Evolutionary conservation across 2,888 invertebrate species (phyloP).

Genomic region (Nasonia oneida): DNA sequence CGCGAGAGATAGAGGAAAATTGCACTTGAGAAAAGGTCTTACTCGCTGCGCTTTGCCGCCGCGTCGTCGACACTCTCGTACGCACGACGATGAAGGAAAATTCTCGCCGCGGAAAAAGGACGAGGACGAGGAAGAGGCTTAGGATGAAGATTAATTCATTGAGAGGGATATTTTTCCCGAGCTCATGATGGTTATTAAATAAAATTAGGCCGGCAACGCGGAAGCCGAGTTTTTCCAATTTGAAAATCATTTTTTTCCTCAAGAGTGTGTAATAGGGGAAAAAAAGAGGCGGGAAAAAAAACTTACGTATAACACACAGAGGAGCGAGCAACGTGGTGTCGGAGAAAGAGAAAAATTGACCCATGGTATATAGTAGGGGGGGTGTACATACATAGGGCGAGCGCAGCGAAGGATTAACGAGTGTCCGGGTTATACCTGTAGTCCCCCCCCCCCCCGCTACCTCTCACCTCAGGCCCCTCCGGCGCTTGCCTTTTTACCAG

Average conservation of each 20-base stretch:
- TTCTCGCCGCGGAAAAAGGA: conserved; percentile 43
- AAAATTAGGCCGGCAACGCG: not conserved
- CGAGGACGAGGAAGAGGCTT: not conserved
- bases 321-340: not conserved
- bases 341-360: conserved; percentile 53
- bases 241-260: not conserved
- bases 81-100: conserved; percentile 40
- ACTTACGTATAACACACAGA: not conserved
- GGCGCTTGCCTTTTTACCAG: conserved; percentile 51
- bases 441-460: not conserved
- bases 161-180: conserved; percentile 40
- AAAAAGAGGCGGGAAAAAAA: not conserved
- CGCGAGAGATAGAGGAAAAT: conserved; percentile 52
- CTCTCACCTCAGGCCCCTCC: conserved; percentile 5
- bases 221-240: not conserved
- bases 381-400: conserved; percentile 50
- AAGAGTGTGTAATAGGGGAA: no score
- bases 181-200: not conserved
- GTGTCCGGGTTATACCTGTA: conserved; percentile 59
- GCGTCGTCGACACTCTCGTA: conserved; percentile 10
- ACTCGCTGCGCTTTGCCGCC: conserved; percentile 11
- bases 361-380: conserved; percentile 41
- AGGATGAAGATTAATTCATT: conserved; percentile 57
- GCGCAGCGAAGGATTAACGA: conserved; percentile 56
- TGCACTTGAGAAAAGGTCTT: conserved; percentile 52